Evolutionary conservation across 2,113 vertebrate genomes (phyloP), one percentile per base, ranked within the genome.

Genomic region (Pelecanus crispus): DNA sequence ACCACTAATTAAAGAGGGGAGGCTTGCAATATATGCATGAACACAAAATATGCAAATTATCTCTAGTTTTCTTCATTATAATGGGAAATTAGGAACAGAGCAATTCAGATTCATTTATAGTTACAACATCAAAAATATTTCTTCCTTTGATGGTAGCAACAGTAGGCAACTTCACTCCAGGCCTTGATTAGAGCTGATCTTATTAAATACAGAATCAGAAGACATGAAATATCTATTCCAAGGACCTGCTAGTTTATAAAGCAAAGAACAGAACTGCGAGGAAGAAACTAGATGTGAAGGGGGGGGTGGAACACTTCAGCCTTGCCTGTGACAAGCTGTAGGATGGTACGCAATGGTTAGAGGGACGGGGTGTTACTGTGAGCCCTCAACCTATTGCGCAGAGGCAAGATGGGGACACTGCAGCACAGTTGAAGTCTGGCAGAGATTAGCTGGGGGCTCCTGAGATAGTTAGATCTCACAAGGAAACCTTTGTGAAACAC

Each of bases 111-210:
- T 62, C 28, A 83, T 71, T 92, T 94, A 78, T 45, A 92, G 63
- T 66, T 91, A 71, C 24, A 83, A 45, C 75, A 91, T 91, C 63
- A 95, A 94, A 94, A 94, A 78, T 81, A 67, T 71, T 94, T 92
- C 16, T 88, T 77, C 18, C 65, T 95, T 94, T 95, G 68, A 93
- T 83, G 42, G 63, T 18, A 66, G 22, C 50, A 94, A 70, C 6
- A 62, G 38, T 52, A 72, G 16, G 59, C 24, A 49, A 22, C 31
- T 78, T 86, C 31, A 86, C 56, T 93, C 42, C 63, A 70, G 59
- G 42, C 59, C 31, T 81, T 88, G 58, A 92, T 91, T 86, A 88
- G 34, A 86, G 52, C 13, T 86, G 71, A 58, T 72, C 40, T 72
- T 92, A 58, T 45, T 88, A 83, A 80, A 73, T 29, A 58, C 24